These are phyloP conservation scores for Peromyscus eremicus DNA, from an alignment of 2,797 vertebrate genomes.

Conservation along the genomic window DNA sequence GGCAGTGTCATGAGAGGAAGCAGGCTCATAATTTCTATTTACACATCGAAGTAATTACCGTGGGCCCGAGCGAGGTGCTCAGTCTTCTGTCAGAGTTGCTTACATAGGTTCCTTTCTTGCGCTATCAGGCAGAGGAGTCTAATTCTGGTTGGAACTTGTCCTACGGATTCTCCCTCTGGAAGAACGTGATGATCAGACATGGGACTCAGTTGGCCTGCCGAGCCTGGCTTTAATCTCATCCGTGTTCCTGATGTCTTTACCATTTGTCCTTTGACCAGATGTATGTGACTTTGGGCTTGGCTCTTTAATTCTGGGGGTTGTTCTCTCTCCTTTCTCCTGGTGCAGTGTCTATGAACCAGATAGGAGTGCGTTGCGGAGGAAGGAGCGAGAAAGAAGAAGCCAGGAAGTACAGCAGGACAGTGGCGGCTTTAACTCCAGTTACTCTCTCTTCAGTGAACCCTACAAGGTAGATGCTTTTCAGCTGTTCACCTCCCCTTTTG, in stretches of 20 bases:
- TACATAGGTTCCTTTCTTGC: conserved; percentile 81
- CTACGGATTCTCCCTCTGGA: conserved; percentile 74
- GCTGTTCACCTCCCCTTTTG: neutral
- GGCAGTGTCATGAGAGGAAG: conserved; percentile 84
- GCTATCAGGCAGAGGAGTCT: conserved; percentile 74
- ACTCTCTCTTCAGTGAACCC: conserved; percentile 91
- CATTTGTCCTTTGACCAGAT: conserved; percentile 79
- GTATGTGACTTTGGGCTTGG: conserved; percentile 64
- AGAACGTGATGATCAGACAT: conserved; percentile 81
- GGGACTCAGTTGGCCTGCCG: conserved; percentile 65
- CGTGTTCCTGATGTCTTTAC: conserved; percentile 78
- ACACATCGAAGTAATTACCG: conserved; percentile 86
- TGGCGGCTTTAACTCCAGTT: conserved; percentile 85
- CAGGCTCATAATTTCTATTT: conserved; percentile 87
- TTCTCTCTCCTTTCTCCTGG: conserved; percentile 70
- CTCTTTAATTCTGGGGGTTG: conserved; percentile 73
- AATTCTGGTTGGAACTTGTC: conserved; percentile 76
- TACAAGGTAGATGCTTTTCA: conserved; percentile 89
- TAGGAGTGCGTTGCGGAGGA: conserved; percentile 89
- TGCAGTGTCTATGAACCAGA: conserved; percentile 90
- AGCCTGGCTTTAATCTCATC: conserved; percentile 79
- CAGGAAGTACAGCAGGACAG: conserved; percentile 90
- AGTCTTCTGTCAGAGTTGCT: conserved; percentile 81
- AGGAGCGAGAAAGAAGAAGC: conserved; percentile 90
- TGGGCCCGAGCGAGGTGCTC: conserved; percentile 80